Percentiles rank a stretch among this genome's conserved stretches.
These are phyloP conservation scores for Eupithecia subfuscata DNA, from an alignment of 2,888 invertebrate species.

Conservation along the genomic window DNA sequence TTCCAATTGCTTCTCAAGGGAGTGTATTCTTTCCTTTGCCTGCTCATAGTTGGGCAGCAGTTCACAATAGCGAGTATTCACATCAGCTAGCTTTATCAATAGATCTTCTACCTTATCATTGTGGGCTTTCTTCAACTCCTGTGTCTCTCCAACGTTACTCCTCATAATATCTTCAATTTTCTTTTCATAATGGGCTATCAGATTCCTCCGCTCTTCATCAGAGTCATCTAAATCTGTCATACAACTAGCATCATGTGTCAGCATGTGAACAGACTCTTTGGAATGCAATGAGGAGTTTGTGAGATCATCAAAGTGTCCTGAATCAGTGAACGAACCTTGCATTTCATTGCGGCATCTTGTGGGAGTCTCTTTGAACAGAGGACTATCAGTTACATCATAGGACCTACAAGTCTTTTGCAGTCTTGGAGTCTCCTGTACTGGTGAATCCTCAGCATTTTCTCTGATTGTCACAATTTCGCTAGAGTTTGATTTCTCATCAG, in stretches of 20 bases:
- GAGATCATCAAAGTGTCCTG: constrained; percentile 93
- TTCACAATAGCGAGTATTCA: constrained; percentile 91
- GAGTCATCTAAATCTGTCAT: constrained; percentile 81
- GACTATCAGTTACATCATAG: constrained; percentile 78
- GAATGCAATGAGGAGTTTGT: constrained; percentile 90
- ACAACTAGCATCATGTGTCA: constrained; percentile 82
- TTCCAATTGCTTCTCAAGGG: constrained; percentile 89
- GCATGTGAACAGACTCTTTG: constrained; percentile 87
- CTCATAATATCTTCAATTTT: constrained; percentile 90
- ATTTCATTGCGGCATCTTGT: constrained; percentile 84
- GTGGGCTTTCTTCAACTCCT: constrained; percentile 90
- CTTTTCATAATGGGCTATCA: constrained; percentile 89
- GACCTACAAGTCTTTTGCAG: constrained; percentile 70
- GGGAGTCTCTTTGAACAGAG: constrained; percentile 77
- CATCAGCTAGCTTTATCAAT: constrained; percentile 88
- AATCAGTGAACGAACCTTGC: constrained; percentile 92
- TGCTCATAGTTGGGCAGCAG: constrained; percentile 89
- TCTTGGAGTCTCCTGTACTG: constrained; percentile 68
- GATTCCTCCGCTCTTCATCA: constrained; percentile 86
- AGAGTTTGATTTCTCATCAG: constrained; percentile 91
- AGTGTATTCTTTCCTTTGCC: constrained; percentile 88
- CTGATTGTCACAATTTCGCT: constrained; percentile 89
- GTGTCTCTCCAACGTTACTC: constrained; percentile 85
- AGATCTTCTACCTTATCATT: constrained; percentile 91
- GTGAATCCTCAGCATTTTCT: constrained; percentile 84